Percentiles rank a stretch among this genome's conserved stretches.
Evolutionary conservation across 2,888 invertebrate species (phyloP).

Genomic region (Steinernema hermaphroditum): DNA sequence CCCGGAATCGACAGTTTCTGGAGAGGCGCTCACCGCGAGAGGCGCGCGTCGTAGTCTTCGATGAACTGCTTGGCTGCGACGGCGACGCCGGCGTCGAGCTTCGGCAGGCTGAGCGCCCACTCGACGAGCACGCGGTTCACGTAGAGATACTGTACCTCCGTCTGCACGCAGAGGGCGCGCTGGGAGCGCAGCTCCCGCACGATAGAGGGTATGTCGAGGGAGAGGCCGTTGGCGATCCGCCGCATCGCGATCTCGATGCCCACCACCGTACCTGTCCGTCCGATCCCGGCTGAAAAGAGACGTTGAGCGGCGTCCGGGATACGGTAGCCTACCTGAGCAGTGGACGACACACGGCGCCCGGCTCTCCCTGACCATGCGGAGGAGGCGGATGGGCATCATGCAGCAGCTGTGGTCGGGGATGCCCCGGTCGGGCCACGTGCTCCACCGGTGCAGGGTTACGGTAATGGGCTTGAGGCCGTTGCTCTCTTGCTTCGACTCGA

Average conservation of each 20-base stretch:
- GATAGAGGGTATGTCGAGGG: constrained; percentile 8
- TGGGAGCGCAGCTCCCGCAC: constrained; percentile 24
- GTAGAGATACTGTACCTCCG: constrained; percentile 25
- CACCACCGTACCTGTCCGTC: constrained; percentile 21
- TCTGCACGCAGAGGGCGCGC: constrained; percentile 25
- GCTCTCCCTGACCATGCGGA: background rate
- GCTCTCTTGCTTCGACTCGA: constrained; percentile 9
- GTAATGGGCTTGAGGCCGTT: constrained; percentile 15
- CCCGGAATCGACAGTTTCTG: constrained; percentile 22
- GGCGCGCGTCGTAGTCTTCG: constrained; percentile 23
- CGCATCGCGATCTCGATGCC: constrained; percentile 21
- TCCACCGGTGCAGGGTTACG: constrained; percentile 22
- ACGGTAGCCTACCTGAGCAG: constrained; percentile 14
- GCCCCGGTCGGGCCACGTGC: constrained; percentile 25
- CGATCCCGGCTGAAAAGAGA: constrained; percentile 16
- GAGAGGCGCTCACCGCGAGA: constrained; percentile 14
- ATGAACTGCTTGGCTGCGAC: constrained; percentile 19
- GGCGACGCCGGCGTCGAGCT: background rate
- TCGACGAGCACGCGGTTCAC: constrained; percentile 25
- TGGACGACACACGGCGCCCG: constrained; percentile 15
- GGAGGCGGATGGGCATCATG: constrained; percentile 25
- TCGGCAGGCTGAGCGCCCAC: constrained; percentile 16
- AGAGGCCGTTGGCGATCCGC: constrained; percentile 3
- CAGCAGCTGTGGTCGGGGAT: constrained; percentile 29
- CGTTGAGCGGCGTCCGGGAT: background rate